These are phyloP conservation scores for Mercenaria mercenaria DNA, from an alignment of 1,140 invertebrate genomes.

Conservation along the genomic window DNA sequence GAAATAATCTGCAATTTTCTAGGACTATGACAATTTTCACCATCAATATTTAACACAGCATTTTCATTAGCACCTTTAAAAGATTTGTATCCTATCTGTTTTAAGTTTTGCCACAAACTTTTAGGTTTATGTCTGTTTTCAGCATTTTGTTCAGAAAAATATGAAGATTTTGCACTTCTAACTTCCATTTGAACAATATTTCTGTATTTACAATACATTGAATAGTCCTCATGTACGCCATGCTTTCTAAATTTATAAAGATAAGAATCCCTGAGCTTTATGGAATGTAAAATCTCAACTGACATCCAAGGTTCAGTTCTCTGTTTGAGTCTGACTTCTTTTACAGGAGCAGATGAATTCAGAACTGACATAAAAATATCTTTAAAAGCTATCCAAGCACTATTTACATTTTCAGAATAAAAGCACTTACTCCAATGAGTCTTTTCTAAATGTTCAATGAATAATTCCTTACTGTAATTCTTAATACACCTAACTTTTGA, in stretches of 20 bases:
- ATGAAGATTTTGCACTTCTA: background rate
- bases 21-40: too few species aligned
- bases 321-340: constrained; percentile 19
- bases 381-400: background rate
- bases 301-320: constrained; percentile 20
- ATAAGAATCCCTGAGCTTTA: background rate
- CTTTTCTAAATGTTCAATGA: background rate
- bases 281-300: background rate
- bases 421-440: background rate
- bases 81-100: constrained; percentile 13
- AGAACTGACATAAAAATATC: constrained; percentile 34
- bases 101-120: background rate
- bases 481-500: constrained; percentile 12
- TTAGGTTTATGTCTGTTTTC: constrained; percentile 9
- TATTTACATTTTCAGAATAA: background rate
- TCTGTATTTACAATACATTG: background rate
- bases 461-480: constrained; percentile 9
- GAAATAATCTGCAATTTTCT: background rate
- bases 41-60: constrained; percentile 24
- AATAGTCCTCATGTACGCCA: background rate
- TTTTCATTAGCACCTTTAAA: constrained; percentile 27
- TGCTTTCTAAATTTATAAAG: too few species aligned
- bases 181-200: constrained; percentile 6
- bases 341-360: constrained; percentile 8
- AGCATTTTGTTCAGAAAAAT: constrained; percentile 29